These are phyloP conservation scores for Megaceryle maxima DNA, from an alignment of 2,113 vertebrate species.

Conservation along the genomic window DNA sequence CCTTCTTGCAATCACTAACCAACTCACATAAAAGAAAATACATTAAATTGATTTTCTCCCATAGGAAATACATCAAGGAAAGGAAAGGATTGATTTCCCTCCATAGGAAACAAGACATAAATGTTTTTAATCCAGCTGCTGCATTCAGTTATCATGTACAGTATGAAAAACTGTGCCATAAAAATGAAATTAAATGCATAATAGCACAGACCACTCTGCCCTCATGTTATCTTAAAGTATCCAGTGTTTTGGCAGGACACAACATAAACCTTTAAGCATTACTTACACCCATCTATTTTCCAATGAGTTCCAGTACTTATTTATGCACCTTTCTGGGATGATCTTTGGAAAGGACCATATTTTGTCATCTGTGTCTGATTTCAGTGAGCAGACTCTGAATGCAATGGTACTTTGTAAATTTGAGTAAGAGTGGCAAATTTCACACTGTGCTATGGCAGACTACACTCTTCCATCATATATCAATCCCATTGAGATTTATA, in stretches of 20 bases:
- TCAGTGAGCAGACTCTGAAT: neutral
- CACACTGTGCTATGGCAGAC: neutral
- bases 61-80: conserved; percentile 45
- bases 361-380: neutral
- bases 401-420: neutral
- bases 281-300: neutral
- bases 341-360: neutral
- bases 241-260: neutral
- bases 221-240: conserved; percentile 1
- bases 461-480: neutral
- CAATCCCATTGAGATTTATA: neutral
- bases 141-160: conserved; percentile 15
- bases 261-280: neutral
- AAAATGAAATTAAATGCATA: conserved; percentile 52
- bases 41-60: conserved; percentile 37
- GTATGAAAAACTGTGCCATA: conserved; percentile 36
- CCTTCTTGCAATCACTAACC: neutral
- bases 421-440: neutral
- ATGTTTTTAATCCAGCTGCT: conserved; percentile 49
- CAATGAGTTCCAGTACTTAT: neutral
- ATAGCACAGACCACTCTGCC: neutral
- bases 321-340: neutral
- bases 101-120: conserved; percentile 27
- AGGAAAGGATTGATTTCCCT: conserved; percentile 41
- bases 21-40: conserved; percentile 14